phyloP scores from a whole-genome alignment of 2,797 vertebrate genomes.

The Danio tinwini region DNA sequence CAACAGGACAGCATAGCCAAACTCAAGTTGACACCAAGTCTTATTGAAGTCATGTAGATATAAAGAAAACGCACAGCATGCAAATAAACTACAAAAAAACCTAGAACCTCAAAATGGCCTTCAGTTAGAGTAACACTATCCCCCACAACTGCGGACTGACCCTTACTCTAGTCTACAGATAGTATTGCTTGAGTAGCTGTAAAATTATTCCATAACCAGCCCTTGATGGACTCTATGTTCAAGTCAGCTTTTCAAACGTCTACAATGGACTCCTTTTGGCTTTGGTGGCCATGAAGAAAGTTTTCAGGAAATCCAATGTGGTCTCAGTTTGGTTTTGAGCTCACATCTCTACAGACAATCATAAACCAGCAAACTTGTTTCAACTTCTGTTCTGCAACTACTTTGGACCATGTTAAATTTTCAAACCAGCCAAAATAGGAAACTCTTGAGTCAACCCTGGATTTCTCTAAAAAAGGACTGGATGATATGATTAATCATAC shows the following conservation, averaged over 20 bases:
- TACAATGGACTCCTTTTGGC: neutral
- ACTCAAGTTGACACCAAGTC: conserved; percentile 21
- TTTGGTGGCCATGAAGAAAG: neutral
- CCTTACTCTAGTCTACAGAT: neutral
- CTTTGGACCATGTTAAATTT: conserved; percentile 15
- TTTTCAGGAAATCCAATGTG: neutral
- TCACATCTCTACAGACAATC: neutral
- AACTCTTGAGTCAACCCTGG: conserved; percentile 2
- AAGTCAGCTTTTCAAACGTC: neutral
- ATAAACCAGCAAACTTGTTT: neutral
- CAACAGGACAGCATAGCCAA: conserved; percentile 45
- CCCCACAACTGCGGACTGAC: conserved; percentile 4
- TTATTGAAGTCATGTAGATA: conserved; percentile 23
- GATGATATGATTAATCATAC: conserved; percentile 16
- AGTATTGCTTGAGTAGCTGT: conserved; percentile 29
- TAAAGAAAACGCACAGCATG: conserved; percentile 22
- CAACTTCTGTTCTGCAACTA: neutral
- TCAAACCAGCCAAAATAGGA: conserved; percentile 26
- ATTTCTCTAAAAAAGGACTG: conserved; percentile 8
- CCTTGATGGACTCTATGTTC: neutral
- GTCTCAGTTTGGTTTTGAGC: neutral
- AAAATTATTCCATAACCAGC: conserved; percentile 1
- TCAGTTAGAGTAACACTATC: neutral
- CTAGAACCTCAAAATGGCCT: conserved; percentile 31
- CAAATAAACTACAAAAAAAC: conserved; percentile 14